Percentiles rank a stretch among this genome's conserved stretches.
phyloP scores from a whole-genome alignment of 2,888 invertebrate genomes.

The Petrolisthes cinctipes region DNA sequence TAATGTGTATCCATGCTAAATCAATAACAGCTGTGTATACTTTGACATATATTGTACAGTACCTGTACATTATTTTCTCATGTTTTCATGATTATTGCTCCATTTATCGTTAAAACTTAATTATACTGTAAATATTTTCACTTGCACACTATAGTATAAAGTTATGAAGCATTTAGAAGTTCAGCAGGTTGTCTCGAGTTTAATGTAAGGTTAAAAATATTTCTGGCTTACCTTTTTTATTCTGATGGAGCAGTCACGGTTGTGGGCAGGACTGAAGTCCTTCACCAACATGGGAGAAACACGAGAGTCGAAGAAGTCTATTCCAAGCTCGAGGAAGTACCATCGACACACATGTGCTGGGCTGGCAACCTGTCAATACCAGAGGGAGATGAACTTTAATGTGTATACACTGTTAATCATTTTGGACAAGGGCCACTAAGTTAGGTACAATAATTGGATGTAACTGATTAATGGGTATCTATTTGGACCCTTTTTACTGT shows the following conservation, averaged over 20 bases:
- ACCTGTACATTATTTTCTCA: not conserved
- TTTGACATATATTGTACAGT: not conserved
- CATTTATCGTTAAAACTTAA: not conserved
- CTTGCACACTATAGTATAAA: not conserved
- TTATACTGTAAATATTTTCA: not conserved
- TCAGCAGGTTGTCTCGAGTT: not conserved
- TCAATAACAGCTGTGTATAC: too few relatives aligned
- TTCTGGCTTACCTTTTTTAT: constrained; percentile 51
- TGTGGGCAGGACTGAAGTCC: constrained; percentile 50
- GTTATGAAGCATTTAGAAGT: not conserved
- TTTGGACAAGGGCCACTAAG: too few relatives aligned
- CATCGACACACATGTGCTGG: constrained; percentile 56
- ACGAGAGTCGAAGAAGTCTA: constrained; percentile 48
- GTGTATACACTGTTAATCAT: too few relatives aligned
- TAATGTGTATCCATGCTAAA: too few relatives aligned
- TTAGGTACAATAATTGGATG: too few relatives aligned
- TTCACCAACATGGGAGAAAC: constrained; percentile 48
- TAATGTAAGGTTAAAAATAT: not conserved
- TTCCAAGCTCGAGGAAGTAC: constrained; percentile 61
- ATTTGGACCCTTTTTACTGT: too few relatives aligned
- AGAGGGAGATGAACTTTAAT: too few relatives aligned
- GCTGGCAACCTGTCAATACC: constrained; percentile 28
- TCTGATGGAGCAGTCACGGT: constrained; percentile 64
- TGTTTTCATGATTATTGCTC: not conserved
- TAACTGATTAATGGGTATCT: too few relatives aligned